phyloP scores from a whole-genome alignment of 2,888 invertebrate species.

The Melanotus villosus region DNA sequence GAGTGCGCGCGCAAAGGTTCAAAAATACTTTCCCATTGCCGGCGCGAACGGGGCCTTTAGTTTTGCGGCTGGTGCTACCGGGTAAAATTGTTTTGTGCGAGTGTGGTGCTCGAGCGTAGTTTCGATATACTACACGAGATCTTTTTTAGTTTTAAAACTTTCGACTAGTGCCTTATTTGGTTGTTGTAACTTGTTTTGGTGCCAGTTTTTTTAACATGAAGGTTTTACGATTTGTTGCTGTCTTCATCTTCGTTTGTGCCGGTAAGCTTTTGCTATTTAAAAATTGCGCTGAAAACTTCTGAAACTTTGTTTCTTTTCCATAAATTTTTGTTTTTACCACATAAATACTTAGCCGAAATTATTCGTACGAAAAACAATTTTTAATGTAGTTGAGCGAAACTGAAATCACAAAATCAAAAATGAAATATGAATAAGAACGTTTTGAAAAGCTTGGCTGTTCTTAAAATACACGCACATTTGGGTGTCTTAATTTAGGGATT shows the following conservation, averaged over 20 bases:
- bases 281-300: too few species aligned
- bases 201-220: conserved; percentile 12
- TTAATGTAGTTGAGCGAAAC: too few species aligned
- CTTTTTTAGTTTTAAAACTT: neutral
- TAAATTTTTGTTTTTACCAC: too few species aligned
- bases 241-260: neutral
- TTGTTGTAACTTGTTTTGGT: conserved; percentile 6
- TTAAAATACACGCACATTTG: too few species aligned
- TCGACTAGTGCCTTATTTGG: conserved; percentile 24
- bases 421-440: too few species aligned
- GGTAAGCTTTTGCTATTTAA: too few species aligned
- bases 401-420: too few species aligned
- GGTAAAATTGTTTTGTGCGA: conserved; percentile 8
- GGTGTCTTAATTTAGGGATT: too few species aligned
- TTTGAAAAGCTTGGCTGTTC: too few species aligned
- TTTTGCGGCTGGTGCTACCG: conserved; percentile 20
- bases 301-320: too few species aligned
- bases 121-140: neutral
- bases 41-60: conserved; percentile 34
- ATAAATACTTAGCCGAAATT: too few species aligned
- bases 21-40: conserved; percentile 33
- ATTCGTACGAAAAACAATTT: too few species aligned
- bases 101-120: neutral
- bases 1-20: conserved; percentile 33
- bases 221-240: neutral